A percentile compares a stretch with the other conserved stretches of the same genome.
These are phyloP conservation scores for Eulemur coronatus DNA, from an alignment of 2,797 vertebrate genomes.

Conservation along the genomic window DNA sequence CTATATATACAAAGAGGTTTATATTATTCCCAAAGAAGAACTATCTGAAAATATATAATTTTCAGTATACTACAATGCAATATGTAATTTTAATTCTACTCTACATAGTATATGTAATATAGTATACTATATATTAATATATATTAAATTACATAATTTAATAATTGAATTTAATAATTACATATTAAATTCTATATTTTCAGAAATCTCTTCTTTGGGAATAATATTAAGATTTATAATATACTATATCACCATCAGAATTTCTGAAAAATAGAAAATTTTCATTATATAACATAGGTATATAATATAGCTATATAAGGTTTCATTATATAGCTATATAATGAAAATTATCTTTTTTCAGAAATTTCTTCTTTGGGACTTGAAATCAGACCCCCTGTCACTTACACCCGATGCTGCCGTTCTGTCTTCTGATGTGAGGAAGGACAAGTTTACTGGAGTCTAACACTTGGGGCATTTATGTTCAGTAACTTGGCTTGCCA, in stretches of 20 bases:
- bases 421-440: not conserved
- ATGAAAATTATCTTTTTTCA: not conserved
- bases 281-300: not conserved
- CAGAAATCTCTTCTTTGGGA: not conserved
- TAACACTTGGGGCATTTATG: not conserved
- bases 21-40: not conserved
- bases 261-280: not conserved
- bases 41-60: not conserved
- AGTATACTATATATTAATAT: not conserved
- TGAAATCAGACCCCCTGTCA: not conserved
- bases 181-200: not conserved
- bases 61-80: not conserved
- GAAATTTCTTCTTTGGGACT: not conserved
- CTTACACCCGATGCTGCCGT: not conserved
- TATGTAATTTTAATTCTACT: not conserved
- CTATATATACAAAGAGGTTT: not conserved
- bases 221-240: not conserved
- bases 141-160: not conserved
- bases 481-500: not conserved
- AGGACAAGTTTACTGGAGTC: not conserved
- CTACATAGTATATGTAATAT: not conserved
- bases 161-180: not conserved
- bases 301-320: not conserved
- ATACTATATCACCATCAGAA: not conserved
- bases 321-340: not conserved